Conservation (phyloP, 2,797 vertebrate species). For the Mycteria americana region DNA sequence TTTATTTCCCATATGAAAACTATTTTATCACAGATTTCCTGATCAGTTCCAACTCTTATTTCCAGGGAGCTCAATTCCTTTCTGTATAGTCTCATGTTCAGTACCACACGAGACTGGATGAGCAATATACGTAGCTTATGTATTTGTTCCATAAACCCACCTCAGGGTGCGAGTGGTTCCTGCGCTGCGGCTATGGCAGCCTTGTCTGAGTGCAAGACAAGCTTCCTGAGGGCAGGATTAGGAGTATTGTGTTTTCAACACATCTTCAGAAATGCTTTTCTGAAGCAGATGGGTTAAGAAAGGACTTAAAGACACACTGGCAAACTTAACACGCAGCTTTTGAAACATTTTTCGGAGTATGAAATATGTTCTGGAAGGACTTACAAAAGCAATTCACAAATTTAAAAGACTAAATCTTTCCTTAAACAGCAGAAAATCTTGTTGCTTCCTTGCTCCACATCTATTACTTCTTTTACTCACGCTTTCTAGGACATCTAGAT, state of each 20-base stretch:
- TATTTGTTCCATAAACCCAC: not conserved
- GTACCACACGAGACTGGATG: not conserved
- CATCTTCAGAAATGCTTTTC: not conserved
- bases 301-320: not conserved
- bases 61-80: not conserved
- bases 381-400: not conserved
- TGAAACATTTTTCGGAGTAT: not conserved
- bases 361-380: not conserved
- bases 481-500: not conserved
- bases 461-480: not conserved
- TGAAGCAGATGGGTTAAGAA: not conserved
- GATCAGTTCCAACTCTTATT: not conserved
- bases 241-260: not conserved
- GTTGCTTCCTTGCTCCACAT: not conserved
- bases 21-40: not conserved
- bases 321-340: not conserved
- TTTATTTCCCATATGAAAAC: not conserved
- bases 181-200: not conserved
- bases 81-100: not conserved
- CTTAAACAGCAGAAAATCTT: not conserved
- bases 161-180: not conserved
- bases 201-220: not conserved
- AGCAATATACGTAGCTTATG: not conserved
- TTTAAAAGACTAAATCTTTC: not conserved
- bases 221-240: not conserved